These are phyloP conservation scores for Symphodus melops DNA, from an alignment of 2,113 vertebrate species.

Conservation along the genomic window DNA sequence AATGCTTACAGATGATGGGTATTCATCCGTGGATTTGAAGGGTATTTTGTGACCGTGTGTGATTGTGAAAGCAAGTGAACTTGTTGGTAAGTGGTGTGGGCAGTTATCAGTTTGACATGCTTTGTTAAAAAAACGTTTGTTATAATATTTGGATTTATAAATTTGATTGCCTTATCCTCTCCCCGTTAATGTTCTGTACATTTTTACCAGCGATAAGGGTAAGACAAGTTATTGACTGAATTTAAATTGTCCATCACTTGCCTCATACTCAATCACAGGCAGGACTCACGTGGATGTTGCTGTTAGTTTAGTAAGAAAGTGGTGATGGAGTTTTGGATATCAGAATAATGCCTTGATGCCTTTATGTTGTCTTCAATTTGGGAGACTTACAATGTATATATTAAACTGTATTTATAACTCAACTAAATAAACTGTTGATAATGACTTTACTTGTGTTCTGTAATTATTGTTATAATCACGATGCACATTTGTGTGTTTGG, in stretches of 20 bases:
- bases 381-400: slow-evolving; percentile 81
- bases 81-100: slow-evolving; percentile 5
- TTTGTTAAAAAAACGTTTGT: slow-evolving; percentile 40
- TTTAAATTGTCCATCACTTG: slow-evolving; percentile 41
- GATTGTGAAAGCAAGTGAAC: slow-evolving; percentile 20
- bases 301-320: slow-evolving; percentile 46
- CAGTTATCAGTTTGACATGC: slow-evolving; percentile 29
- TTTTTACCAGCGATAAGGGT: slow-evolving; percentile 36
- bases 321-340: slow-evolving; percentile 75
- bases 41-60: slow-evolving; percentile 37
- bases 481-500: background rate
- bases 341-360: slow-evolving; percentile 85
- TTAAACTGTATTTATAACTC: slow-evolving; percentile 84
- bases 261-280: slow-evolving; percentile 34
- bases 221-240: slow-evolving; percentile 36
- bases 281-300: slow-evolving; percentile 55
- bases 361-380: slow-evolving; percentile 83
- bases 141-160: slow-evolving; percentile 28
- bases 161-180: slow-evolving; percentile 69
- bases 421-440: slow-evolving; percentile 79
- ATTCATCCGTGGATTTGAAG: slow-evolving; percentile 40
- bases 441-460: background rate
- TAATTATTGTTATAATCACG: background rate
- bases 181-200: slow-evolving; percentile 51
- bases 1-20: slow-evolving; percentile 30